Base-by-base conservation (phyloP, 2,797 vertebrate species). In the Myotis myotis region DNA sequence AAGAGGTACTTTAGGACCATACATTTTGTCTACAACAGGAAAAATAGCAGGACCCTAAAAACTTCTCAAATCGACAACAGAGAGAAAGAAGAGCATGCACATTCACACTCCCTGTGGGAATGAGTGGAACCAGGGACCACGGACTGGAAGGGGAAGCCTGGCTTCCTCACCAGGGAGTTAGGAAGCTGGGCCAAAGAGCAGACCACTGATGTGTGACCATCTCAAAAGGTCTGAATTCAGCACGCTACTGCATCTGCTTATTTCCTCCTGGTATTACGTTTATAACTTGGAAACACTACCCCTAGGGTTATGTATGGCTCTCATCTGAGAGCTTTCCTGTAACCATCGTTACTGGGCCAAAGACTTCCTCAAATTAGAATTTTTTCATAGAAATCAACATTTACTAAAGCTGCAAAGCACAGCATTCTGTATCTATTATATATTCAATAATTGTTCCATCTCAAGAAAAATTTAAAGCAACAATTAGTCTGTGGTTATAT, bases 41-140 rank as follows among this genome's bases (percentile, higher is more conserved):
- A 44, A 62, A 90, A 72, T 0, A 72, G 30, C 28, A 62, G 11
- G 80, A 44, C n/a, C 15, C 36, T 76, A 76, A 66, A 81, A 57
- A 82, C 25, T 22, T 60, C 76, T 91, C 13, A 38, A 28, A 3
- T 6, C 78, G 33, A 75, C 47, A 44, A 57, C 6, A 36, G n/a
- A 20, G 11, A 57, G 25, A 41, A 62, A 75, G 47, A 33, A 12
- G 25, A 36, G 8, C 28, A 10, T 3, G 1, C 8, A 23, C 28
- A 38, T 23, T n/a, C 28, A 28, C 22, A 8, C 13, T 20, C 41
- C 5, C 12, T 44, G 8, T 6, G 28, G 47, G 11, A 60, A 4
- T 0, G 19, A 25, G 11, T 28, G 11, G 19, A 41, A 66, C 2
- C 3, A n/a, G 19, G 11, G 38, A 41, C 12, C 8, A 36, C 2